phyloP scores from a whole-genome alignment of 2,888 invertebrate species.

The Drosophila fungiperda region DNA sequence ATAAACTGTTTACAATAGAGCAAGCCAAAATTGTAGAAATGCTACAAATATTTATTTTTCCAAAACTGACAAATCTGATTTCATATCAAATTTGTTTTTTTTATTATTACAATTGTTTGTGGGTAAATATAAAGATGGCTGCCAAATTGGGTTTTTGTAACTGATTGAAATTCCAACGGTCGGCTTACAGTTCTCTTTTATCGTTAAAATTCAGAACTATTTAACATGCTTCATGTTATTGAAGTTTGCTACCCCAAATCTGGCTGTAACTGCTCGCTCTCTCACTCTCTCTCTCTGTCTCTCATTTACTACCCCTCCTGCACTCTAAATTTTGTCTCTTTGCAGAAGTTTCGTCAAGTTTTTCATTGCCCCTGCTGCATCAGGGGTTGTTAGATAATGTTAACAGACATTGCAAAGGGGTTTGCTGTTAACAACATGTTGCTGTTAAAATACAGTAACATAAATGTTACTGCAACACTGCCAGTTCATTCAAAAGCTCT shows the following conservation, averaged over 20 bases:
- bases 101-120: conserved; percentile 1
- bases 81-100: neutral
- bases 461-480: neutral
- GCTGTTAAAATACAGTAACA: neutral
- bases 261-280: conserved; percentile 4
- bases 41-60: neutral
- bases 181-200: conserved; percentile 19
- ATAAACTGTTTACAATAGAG: conserved; percentile 53
- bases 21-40: too few relatives aligned
- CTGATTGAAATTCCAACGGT: conserved; percentile 49
- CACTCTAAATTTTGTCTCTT: conserved; percentile 6
- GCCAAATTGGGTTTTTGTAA: conserved; percentile 6
- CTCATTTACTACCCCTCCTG: conserved; percentile 32
- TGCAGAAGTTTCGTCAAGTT: conserved; percentile 68
- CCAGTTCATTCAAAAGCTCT: neutral
- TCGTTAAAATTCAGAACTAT: conserved; percentile 11
- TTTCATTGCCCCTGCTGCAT: conserved; percentile 32
- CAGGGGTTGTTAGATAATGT: conserved; percentile 72
- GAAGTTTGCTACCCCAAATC: conserved; percentile 24
- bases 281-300: conserved; percentile 15
- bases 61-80: conserved; percentile 1
- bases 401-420: conserved; percentile 13
- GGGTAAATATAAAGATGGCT: neutral
- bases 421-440: neutral
- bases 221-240: conserved; percentile 41